Evolutionary conservation across 1,140 invertebrate species (phyloP), one percentile per base, ranked within the genome.

Genomic region (Drosophila albomicans): DNA sequence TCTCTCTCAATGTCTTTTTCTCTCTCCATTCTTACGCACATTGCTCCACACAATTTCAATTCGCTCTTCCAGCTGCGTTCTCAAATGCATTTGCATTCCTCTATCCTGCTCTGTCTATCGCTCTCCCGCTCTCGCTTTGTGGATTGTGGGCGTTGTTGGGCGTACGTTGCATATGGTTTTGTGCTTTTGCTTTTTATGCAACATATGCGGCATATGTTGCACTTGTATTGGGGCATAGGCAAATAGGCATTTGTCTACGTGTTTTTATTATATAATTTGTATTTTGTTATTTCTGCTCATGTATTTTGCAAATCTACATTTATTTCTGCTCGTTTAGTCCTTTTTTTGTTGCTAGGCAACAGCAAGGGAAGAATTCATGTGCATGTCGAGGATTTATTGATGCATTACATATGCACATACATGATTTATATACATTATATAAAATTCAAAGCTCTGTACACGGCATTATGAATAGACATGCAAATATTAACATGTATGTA

Each of bases 211-310:
- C 81, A 80, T 78, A 68, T 72, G 64, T 65, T 68, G 61, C 52
- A 71, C n/a, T 6, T 46, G 32, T 58, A 54, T 54, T 62, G 25
- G 16, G 62, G 30, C 11, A 32, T 38, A 49, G 48, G 20, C 20
- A 25, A 25, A 25, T 25, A 15, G 70, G 62, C 38, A 69, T 65
- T 49, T 72, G 62, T 67, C 58, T 67, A 15, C 30, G 59, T 75
- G 72, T 70, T 56, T 79, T 73, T 57, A 89, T 89, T 88, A 88
- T 88, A 89, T 89, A 88, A 89, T 84, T 89, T 75, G 81, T 75
- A 88, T 88, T 89, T 88, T 82, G 88, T 89, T 88, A 84, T 89
- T 86, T 78, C 81, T 59, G 70, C 51, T 54, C 16, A 62, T 62
- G 51, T 28, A 74, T 72, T 58, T 76, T 52, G 59, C 46, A 62